Evolutionary conservation across 30 jellyfish, hydroid and myxozoan species (phyloP).

Genomic region (Nemopilema nomurai): DNA sequence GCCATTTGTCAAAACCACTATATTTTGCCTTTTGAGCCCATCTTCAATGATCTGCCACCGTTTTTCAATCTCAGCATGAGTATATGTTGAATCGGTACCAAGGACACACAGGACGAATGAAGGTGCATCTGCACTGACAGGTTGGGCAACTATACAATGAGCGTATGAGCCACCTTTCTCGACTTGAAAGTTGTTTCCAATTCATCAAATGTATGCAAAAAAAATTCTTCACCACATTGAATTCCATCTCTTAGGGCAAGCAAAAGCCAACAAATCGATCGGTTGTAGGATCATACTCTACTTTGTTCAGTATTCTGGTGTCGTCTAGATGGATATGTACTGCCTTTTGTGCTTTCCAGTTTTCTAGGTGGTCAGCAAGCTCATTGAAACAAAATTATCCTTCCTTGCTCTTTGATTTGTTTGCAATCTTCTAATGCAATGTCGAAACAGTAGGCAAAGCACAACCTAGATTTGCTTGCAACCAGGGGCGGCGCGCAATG

Average conservation of each 20-base stretch:
- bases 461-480: slow-evolving; percentile 36
- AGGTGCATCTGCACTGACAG: slow-evolving; percentile 44
- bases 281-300: slow-evolving; percentile 39
- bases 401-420: slow-evolving; percentile 20
- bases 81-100: slow-evolving; percentile 49
- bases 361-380: slow-evolving; percentile 23
- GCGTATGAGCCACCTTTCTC: slow-evolving; percentile 28
- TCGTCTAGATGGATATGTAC: slow-evolving; percentile 26
- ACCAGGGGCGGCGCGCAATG: neutral
- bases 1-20: slow-evolving; percentile 27
- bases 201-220: slow-evolving; percentile 20
- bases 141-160: slow-evolving; percentile 48
- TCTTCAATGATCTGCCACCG: slow-evolving; percentile 30
- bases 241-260: slow-evolving; percentile 30
- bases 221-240: slow-evolving; percentile 19
- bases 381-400: slow-evolving; percentile 47
- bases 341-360: slow-evolving; percentile 34
- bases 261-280: too few relatives aligned
- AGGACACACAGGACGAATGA: slow-evolving; percentile 25
- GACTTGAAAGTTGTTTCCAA: slow-evolving; percentile 13
- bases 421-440: slow-evolving; percentile 12
- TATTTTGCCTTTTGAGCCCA: slow-evolving; percentile 18
- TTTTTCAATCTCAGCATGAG: slow-evolving; percentile 26
- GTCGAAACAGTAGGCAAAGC: slow-evolving; percentile 41
- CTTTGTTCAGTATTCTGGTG: slow-evolving; percentile 38